Conservation (phyloP, 2,888 invertebrate species). For the Tinea pellionella region DNA sequence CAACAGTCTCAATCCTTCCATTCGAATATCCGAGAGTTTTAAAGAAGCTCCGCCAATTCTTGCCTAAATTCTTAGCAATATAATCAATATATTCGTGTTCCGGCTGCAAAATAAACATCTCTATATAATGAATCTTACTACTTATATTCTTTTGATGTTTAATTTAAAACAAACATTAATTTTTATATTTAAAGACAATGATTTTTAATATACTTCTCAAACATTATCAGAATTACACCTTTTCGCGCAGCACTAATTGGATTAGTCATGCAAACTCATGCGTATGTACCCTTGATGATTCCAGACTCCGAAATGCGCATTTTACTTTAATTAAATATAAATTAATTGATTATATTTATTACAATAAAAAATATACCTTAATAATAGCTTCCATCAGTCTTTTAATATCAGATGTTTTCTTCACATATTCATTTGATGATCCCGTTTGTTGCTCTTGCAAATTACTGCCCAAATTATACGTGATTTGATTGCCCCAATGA, state of each 20-base stretch:
- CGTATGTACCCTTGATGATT: no score
- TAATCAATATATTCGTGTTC: slow-evolving; percentile 64
- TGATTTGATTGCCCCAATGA: slow-evolving; percentile 49
- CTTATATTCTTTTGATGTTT: no score
- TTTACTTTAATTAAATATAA: no score
- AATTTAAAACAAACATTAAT: no score
- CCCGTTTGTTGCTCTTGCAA: slow-evolving; percentile 19
- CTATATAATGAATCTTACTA: no score
- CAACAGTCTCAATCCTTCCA: slow-evolving; percentile 72
- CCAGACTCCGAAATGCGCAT: no score
- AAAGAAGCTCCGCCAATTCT: slow-evolving; percentile 70
- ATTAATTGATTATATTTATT: no score
- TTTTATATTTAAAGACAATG: no score
- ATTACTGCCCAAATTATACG: slow-evolving; percentile 45
- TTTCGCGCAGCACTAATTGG: no score
- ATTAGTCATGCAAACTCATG: no score
- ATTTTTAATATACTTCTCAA: no score
- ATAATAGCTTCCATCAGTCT: slow-evolving; percentile 43
- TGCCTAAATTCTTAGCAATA: slow-evolving; percentile 70
- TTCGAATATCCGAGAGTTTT: slow-evolving; percentile 66
- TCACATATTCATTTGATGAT: slow-evolving; percentile 29
- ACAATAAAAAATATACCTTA: slow-evolving; percentile 34
- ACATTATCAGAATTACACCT: no score
- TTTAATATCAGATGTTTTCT: slow-evolving; percentile 41
- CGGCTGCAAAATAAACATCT: slow-evolving; percentile 36